Base-by-base conservation (phyloP, 2,888 invertebrate genomes). In the Imbricaverruca yamaguchii region DNA sequence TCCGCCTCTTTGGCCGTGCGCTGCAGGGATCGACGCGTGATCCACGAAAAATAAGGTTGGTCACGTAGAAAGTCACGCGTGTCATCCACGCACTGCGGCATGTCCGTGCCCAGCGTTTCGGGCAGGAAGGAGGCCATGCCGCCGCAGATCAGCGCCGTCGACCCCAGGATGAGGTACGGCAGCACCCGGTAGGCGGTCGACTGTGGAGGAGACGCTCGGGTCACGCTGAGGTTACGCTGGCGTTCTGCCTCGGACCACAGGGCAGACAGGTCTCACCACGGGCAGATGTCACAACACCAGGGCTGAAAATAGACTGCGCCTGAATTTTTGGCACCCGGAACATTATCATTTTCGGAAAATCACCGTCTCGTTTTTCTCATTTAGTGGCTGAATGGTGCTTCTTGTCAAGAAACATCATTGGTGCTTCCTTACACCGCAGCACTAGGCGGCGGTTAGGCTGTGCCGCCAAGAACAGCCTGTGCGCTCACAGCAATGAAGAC, bases 141-240 rank as follows among this genome's bases (percentile, higher is more conserved):
- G 18, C 82, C 83, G 23, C 85, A 84, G 0, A 84, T 2, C 0
- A 83, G 23, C 53, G 84, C 84, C 6, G 83, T 81, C 13, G 74
- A n/a, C 53, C 83, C 84, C 21, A 85, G 82, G 78, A 85, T 84
- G 23, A 84, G 39, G 81, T 84, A 84, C 6, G 85, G 85, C 12
- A 85, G 81, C 74, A 79, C 2, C 23, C 12, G 23, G 23, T 57
- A n/a, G 13, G 79, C 15, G 57, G 15, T 56, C 23, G 79, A 79
- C 79, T 79, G 79, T 23, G 12, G 12, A n/a, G n/a, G 15, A n/a
- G 1, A 18, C 6, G 9, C 39, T 3, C 15, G 39, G 23, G n/a
- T 23, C n/a, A 23, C 8, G 21, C 21, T 63, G 18, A 21, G 63
- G 39, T 39, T 4, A 39, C 39, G 39, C 39, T 18, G 63, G 63